A percentile compares a stretch with the other conserved stretches of the same genome.
Evolutionary conservation across 2,113 vertebrate species (phyloP).

Genomic region (Albula glossodonta): DNA sequence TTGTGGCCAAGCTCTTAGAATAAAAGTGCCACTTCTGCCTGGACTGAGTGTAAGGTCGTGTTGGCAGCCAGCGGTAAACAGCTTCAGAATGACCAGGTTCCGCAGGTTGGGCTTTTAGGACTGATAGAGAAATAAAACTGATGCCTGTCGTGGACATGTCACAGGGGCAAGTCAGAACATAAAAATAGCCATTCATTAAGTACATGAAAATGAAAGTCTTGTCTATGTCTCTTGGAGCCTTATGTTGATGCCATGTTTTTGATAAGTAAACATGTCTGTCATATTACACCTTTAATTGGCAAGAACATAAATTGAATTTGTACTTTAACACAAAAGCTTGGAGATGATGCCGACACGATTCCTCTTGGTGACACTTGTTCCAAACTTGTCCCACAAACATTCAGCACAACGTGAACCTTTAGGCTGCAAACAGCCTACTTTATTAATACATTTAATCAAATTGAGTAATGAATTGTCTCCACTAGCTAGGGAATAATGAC

Average conservation of each 20-base stretch:
- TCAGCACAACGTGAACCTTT: too few species aligned
- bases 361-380: too few species aligned
- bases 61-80: background rate
- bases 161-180: background rate
- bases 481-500: too few species aligned
- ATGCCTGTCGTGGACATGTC: background rate
- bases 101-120: background rate
- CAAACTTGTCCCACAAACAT: background rate
- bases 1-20: background rate
- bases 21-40: background rate
- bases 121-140: background rate
- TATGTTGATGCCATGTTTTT: background rate
- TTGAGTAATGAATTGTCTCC: too few species aligned
- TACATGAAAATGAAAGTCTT: background rate
- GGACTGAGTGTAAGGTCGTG: background rate
- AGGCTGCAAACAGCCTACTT: too few species aligned
- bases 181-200: background rate
- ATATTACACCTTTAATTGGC: background rate
- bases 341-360: too few species aligned
- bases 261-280: background rate
- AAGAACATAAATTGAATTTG: background rate
- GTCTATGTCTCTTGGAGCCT: background rate
- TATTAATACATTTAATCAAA: too few species aligned
- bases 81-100: background rate
- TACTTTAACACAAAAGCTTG: background rate